These are phyloP conservation scores for Eira barbara DNA, from an alignment of 2,113 vertebrate species.

Conservation along the genomic window DNA sequence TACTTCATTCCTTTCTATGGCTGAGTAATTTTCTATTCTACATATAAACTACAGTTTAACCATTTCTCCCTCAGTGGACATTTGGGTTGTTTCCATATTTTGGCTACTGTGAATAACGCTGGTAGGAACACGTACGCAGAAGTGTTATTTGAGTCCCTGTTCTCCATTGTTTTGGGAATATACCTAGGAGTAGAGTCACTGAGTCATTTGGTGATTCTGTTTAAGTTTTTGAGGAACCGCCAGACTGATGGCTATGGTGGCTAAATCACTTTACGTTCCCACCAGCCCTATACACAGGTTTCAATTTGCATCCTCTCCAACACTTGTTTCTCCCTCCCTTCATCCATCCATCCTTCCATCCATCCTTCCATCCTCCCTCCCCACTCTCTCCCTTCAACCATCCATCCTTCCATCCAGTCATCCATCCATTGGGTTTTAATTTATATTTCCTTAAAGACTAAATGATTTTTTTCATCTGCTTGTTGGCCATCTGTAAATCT, in stretches of 20 bases:
- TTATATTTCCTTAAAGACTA: background rate
- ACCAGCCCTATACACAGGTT: background rate
- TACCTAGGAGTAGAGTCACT: background rate
- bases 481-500: background rate
- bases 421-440: background rate
- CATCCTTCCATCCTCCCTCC: too few species aligned
- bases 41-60: background rate
- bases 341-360: too few species aligned
- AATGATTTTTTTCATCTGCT: background rate
- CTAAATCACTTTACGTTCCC: background rate
- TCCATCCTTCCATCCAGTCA: too few species aligned
- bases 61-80: background rate
- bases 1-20: background rate
- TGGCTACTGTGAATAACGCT: background rate
- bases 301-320: background rate
- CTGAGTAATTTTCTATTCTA: background rate
- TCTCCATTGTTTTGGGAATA: background rate
- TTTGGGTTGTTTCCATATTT: background rate
- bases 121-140: background rate
- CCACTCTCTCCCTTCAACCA: too few species aligned
- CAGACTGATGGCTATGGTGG: background rate
- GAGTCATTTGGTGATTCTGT: background rate
- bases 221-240: background rate
- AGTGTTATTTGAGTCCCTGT: background rate
- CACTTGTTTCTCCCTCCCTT: background rate